Percentiles rank a stretch among this genome's conserved stretches.
phyloP scores from a whole-genome alignment of 2,888 invertebrate genomes.

The Auanema freiburgensis region DNA sequence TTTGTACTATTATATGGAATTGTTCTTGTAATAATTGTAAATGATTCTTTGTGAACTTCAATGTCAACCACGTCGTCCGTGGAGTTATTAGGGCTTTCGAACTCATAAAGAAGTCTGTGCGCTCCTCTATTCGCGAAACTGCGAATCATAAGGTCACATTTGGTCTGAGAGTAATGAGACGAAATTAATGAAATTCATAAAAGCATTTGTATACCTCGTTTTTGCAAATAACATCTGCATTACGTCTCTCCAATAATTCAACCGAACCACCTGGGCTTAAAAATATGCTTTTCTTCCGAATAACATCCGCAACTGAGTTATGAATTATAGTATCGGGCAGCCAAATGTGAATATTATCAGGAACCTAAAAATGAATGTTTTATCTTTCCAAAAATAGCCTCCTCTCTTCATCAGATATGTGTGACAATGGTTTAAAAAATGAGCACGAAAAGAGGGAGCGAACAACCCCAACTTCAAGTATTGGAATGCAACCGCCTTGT shows the following conservation, averaged over 20 bases:
- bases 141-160: conserved; percentile 1
- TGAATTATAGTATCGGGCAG: conserved; percentile 6
- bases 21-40: too few relatives aligned
- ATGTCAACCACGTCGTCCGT: too few relatives aligned
- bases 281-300: neutral
- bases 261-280: neutral
- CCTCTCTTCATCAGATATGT: too few relatives aligned
- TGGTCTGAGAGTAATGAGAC: neutral
- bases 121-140: conserved; percentile 1
- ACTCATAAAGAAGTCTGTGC: too few relatives aligned
- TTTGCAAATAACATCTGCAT: neutral
- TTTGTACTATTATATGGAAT: too few relatives aligned
- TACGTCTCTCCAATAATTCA: neutral
- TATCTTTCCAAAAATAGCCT: neutral
- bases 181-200: too few relatives aligned
- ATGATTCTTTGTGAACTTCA: too few relatives aligned
- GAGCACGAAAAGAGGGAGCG: too few relatives aligned
- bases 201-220: neutral
- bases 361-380: conserved; percentile 5
- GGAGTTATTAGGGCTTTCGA: too few relatives aligned
- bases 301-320: conserved; percentile 6
- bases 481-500: too few relatives aligned
- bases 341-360: conserved; percentile 8
- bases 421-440: too few relatives aligned
- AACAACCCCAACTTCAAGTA: too few relatives aligned